Percentiles rank a stretch among this genome's conserved stretches.
phyloP scores from a whole-genome alignment of 1,140 invertebrate genomes.

The Charaxes varanes region DNA sequence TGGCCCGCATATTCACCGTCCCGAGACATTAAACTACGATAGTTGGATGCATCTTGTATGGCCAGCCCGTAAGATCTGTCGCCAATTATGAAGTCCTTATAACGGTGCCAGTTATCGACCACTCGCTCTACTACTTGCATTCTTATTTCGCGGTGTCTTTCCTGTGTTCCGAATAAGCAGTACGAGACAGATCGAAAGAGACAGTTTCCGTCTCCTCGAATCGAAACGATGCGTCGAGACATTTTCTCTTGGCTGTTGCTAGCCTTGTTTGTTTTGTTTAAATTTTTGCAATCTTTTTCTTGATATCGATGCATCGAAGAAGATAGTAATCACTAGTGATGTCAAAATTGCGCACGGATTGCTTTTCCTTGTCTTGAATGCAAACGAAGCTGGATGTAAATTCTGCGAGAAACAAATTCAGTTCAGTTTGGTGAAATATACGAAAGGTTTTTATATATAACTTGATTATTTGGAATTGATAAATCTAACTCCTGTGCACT shows the following conservation, averaged over 20 bases:
- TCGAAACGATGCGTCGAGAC: constrained; percentile 41
- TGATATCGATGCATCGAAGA: constrained; percentile 9
- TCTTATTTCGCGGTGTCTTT: constrained; percentile 48
- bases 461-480: too few relatives aligned
- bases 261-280: constrained; percentile 8
- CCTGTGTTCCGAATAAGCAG: constrained; percentile 53
- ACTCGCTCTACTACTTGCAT: constrained; percentile 44
- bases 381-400: neutral
- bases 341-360: constrained; percentile 2
- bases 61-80: constrained; percentile 44
- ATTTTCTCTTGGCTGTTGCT: constrained; percentile 24
- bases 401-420: too few relatives aligned
- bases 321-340: constrained; percentile 1
- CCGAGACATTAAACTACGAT: constrained; percentile 38
- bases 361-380: neutral
- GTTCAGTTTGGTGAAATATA: too few relatives aligned
- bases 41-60: constrained; percentile 34
- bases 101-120: constrained; percentile 47
- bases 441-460: too few relatives aligned
- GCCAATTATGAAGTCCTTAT: constrained; percentile 60
- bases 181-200: constrained; percentile 57
- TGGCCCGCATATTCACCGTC: constrained; percentile 60
- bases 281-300: constrained; percentile 13
- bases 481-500: neutral
- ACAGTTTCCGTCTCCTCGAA: constrained; percentile 57